phyloP scores from a whole-genome alignment of 2,113 vertebrate species.

The Pangasianodon hypophthalmus region DNA sequence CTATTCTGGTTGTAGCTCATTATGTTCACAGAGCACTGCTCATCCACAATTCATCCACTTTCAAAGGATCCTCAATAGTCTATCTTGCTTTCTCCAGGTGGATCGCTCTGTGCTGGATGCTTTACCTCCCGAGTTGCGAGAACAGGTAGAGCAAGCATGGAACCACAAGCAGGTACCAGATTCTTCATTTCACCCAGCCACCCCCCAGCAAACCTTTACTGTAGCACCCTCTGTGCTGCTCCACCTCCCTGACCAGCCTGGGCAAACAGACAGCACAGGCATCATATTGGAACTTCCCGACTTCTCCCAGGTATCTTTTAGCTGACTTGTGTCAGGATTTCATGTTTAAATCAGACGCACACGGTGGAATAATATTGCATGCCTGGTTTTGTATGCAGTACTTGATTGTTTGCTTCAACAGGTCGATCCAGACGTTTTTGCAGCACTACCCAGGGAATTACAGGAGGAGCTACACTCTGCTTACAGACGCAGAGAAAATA shows the following conservation, averaged over 20 bases:
- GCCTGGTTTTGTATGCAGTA: neutral
- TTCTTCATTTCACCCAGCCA: constrained; percentile 54
- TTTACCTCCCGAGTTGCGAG: constrained; percentile 86
- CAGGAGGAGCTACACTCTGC: constrained; percentile 91
- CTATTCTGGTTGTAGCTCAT: neutral
- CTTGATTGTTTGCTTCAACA: constrained; percentile 53
- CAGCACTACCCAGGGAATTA: constrained; percentile 89
- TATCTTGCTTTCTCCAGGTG: constrained; percentile 71
- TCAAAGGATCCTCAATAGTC: neutral
- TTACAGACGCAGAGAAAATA: constrained; percentile 78
- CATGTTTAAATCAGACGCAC: neutral
- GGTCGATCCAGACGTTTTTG: constrained; percentile 97
- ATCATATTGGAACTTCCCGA: constrained; percentile 92
- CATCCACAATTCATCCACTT: neutral
- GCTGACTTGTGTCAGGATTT: neutral
- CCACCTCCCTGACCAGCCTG: constrained; percentile 86
- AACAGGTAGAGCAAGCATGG: constrained; percentile 87
- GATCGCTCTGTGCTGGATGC: constrained; percentile 92
- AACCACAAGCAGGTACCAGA: constrained; percentile 68
- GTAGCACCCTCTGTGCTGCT: constrained; percentile 71
- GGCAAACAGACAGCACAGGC: constrained; percentile 71
- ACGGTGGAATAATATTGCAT: neutral
- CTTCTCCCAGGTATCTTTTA: constrained; percentile 85
- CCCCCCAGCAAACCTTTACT: constrained; percentile 56
- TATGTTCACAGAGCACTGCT: too few relatives aligned